These are phyloP conservation scores for Salvelinus fontinalis DNA, from an alignment of 2,113 vertebrate genomes.

Conservation along the genomic window DNA sequence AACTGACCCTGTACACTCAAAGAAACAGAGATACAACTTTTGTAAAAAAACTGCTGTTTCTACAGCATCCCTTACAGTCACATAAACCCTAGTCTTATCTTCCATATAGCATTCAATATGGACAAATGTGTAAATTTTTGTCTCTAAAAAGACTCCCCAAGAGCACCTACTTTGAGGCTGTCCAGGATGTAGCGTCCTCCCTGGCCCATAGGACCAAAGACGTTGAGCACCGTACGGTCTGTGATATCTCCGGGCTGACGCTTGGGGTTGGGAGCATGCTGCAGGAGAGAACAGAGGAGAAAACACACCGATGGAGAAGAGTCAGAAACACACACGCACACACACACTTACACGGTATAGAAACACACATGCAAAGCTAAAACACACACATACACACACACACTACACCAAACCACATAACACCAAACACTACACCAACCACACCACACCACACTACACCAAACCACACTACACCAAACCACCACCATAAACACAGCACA, in stretches of 20 bases:
- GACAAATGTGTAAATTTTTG: too few species aligned
- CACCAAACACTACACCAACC: not conserved
- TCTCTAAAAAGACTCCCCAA: too few species aligned
- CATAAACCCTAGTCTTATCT: too few species aligned
- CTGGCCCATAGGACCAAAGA: constrained; percentile 68
- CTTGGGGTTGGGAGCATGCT: constrained; percentile 68
- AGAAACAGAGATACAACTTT: too few species aligned
- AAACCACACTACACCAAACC: not conserved
- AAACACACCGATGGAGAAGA: too few species aligned
- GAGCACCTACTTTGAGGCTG: constrained; percentile 76
- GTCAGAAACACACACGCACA: not conserved
- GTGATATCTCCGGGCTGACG: constrained; percentile 81
- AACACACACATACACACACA: not conserved
- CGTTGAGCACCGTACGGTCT: constrained; percentile 81
- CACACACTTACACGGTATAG: not conserved
- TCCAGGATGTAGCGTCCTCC: constrained; percentile 80
- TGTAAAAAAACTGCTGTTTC: too few species aligned
- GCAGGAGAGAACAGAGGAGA: constrained; percentile 31
- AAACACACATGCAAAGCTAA: not conserved
- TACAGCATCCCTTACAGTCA: too few species aligned
- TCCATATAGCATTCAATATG: too few species aligned
- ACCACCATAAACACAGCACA: not conserved
- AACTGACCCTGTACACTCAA: too few species aligned
- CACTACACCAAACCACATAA: not conserved
- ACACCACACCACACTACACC: not conserved